phyloP scores from a whole-genome alignment of 2,113 vertebrate species.

The Oncorhynchus kisutch region DNA sequence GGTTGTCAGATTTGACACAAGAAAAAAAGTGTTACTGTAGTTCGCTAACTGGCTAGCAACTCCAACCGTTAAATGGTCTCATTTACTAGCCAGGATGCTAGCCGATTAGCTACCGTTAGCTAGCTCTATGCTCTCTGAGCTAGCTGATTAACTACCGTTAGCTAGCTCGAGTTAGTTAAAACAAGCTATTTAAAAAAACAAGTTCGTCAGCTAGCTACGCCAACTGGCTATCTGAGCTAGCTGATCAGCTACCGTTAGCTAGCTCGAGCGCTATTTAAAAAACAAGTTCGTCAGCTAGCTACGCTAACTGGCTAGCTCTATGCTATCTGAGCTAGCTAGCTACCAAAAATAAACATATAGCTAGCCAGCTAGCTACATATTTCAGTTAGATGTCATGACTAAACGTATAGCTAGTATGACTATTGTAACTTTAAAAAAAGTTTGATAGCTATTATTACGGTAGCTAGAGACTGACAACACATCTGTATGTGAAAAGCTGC shows the following conservation, averaged over 20 bases:
- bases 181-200: too few species aligned
- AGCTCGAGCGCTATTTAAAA: slow-evolving; percentile 40
- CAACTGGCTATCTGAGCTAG: slow-evolving; percentile 30
- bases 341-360: slow-evolving; percentile 58
- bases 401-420: background rate
- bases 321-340: slow-evolving; percentile 21
- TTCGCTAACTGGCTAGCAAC: background rate
- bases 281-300: slow-evolving; percentile 47
- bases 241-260: background rate
- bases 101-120: background rate
- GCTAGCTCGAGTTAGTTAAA: too few species aligned
- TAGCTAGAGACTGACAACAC: slow-evolving; percentile 10
- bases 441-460: background rate
- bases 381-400: background rate
- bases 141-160: too few species aligned
- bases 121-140: slow-evolving; percentile 34
- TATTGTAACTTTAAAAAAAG: background rate
- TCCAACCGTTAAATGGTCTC: slow-evolving; percentile 52
- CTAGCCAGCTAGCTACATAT: slow-evolving; percentile 47
- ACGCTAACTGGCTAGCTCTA: slow-evolving; percentile 35
- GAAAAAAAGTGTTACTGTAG: too few species aligned
- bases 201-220: too few species aligned
- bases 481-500: slow-evolving; percentile 53
- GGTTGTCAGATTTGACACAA: background rate
- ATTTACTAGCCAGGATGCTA: slow-evolving; percentile 59